These are phyloP conservation scores for Pempheris klunzingeri DNA, from an alignment of 2,797 vertebrate species.

Conservation along the genomic window DNA sequence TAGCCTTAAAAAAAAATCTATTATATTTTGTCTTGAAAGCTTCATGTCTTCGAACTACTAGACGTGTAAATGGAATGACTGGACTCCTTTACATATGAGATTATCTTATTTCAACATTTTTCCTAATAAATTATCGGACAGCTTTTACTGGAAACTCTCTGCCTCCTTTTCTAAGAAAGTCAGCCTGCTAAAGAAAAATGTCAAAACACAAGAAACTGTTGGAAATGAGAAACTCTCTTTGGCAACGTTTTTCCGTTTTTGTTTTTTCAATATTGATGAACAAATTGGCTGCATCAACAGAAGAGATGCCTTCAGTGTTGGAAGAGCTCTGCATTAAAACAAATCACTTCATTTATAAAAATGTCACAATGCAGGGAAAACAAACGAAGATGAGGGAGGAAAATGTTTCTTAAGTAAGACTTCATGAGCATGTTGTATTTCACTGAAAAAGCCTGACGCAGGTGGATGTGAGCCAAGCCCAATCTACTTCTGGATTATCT, in stretches of 20 bases:
- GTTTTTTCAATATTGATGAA: constrained; percentile 25
- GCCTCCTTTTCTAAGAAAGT: constrained; percentile 6
- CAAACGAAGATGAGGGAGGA: constrained; percentile 43
- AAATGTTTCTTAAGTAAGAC: constrained; percentile 39
- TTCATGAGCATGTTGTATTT: constrained; percentile 44
- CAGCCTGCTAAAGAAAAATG: constrained; percentile 5
- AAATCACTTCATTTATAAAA: constrained; percentile 50
- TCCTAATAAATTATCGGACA: background rate
- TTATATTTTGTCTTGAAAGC: background rate
- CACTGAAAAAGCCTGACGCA: constrained; percentile 21
- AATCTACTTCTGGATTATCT: constrained; percentile 42
- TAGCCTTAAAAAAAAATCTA: background rate
- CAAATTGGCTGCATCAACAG: constrained; percentile 3
- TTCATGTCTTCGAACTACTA: background rate
- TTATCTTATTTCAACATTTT: background rate
- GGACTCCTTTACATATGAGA: background rate
- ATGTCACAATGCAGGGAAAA: constrained; percentile 42
- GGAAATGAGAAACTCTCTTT: constrained; percentile 38
- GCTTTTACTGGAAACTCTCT: background rate
- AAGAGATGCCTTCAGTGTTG: constrained; percentile 26
- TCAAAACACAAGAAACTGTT: constrained; percentile 7
- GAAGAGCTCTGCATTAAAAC: constrained; percentile 34
- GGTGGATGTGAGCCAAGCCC: constrained; percentile 41
- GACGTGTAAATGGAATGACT: background rate
- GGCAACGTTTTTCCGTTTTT: background rate